Base-by-base conservation (phyloP, 2,888 invertebrate genomes). In the Ischnura elegans region DNA sequence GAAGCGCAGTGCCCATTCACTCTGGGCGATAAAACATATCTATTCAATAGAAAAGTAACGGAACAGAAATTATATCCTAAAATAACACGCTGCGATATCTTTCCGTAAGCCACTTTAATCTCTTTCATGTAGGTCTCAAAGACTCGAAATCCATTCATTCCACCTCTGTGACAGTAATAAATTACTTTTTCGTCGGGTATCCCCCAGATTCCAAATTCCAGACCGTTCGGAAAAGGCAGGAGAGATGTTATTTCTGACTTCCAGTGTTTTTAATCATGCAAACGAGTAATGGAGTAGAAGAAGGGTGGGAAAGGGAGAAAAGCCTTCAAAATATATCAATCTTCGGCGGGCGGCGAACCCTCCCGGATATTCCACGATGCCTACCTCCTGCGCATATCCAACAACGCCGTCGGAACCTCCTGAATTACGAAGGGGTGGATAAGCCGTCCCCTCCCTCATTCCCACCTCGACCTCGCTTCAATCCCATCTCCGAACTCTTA, bases 251-350 rank as follows among this genome's bases (percentile, higher is more conserved):
- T 76, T 76, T 76, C 36, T 76, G n/a, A n/a, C 61, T n/a, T n/a
- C n/a, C 76, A 5, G 36, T 6, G 36, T 6, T 76, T 61, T 36
- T n/a, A 76, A 36, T 36, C 29, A 36, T 0, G 76, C 5, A 5
- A 36, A 29, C 76, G 36, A 36, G 36, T n/a, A 36, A 76, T 13
- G 36, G 10, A 13, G 76, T 10, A 16, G 36, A 76, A 76, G 36
- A 3, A 4, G 13, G 16, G 36, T 13, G 76, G 3, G 36, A 36
- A 36, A 25, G 76, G 36, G 29, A 76, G 29, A 8, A 13, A 76
- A 76, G 36, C 76, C 76, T 76, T 76, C 13, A 36, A 25, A 76
- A 76, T n/a, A 76, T 36, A 76, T 76, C 76, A 76, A 76, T 76
- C 76, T 76, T 76, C 76, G 76, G 36, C 8, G 29, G 76, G 29